phyloP scores from a whole-genome alignment of 1,140 invertebrate species.

The Magallana angulata region DNA sequence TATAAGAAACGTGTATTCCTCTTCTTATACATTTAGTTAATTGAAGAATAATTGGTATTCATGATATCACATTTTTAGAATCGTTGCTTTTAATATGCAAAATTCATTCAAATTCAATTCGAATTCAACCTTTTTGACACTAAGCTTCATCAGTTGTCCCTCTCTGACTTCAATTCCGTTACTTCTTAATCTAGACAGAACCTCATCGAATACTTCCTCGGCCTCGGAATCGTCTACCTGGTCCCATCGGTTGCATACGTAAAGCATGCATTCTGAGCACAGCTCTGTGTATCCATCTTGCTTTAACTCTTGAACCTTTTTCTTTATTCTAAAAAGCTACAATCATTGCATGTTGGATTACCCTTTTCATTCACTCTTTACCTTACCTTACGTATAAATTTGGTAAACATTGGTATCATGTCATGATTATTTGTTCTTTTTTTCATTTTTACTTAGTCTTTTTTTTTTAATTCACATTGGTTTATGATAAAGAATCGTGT shows the following conservation, averaged over 20 bases:
- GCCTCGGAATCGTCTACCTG: not conserved
- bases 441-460: not conserved
- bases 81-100: not conserved
- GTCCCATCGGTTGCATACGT: constrained; percentile 7
- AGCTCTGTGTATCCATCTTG: not conserved
- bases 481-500: not conserved
- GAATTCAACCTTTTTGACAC: not conserved
- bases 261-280: not conserved
- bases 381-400: not conserved
- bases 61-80: too few species aligned
- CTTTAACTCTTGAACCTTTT: not conserved
- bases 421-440: not conserved
- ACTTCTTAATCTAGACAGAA: not conserved
- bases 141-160: not conserved
- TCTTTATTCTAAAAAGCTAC: not conserved
- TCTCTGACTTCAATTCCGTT: constrained; percentile 4
- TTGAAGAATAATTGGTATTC: not conserved
- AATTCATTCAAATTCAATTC: not conserved
- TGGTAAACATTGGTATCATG: not conserved
- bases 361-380: not conserved
- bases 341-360: not conserved
- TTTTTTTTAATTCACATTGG: not conserved
- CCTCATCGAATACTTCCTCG: not conserved
- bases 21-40: not conserved
- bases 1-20: not conserved